A percentile compares a stretch with the other conserved stretches of the same genome.
Evolutionary conservation across 1,140 invertebrate species (phyloP).

Genomic region (Magallana angulata): DNA sequence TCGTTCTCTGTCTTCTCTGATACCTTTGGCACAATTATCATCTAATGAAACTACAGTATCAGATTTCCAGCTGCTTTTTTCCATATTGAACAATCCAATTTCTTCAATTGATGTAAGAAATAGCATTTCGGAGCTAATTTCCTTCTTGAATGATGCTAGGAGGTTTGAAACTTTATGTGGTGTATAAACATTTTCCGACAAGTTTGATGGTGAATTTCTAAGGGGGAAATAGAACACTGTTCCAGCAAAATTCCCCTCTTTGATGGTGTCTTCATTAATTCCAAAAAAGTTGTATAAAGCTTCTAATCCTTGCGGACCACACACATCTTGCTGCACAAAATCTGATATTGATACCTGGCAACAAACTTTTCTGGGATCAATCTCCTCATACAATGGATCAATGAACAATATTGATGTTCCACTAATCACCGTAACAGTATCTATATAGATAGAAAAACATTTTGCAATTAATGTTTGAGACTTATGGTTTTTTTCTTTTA

Average conservation of each 20-base stretch:
- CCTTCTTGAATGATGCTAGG: slow-evolving; percentile 59
- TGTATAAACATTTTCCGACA: slow-evolving; percentile 58
- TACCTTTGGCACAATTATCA: not conserved
- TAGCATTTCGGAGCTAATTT: slow-evolving; percentile 57
- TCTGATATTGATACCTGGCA: not conserved
- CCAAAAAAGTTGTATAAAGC: slow-evolving; percentile 54
- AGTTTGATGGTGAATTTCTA: slow-evolving; percentile 43
- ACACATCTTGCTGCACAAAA: not conserved
- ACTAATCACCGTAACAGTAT: slow-evolving; percentile 70
- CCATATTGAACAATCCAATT: slow-evolving; percentile 27
- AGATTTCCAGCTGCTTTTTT: not conserved
- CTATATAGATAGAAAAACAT: slow-evolving; percentile 53
- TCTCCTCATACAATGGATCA: slow-evolving; percentile 63
- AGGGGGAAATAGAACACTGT: slow-evolving; percentile 72
- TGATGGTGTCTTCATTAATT: slow-evolving; percentile 43
- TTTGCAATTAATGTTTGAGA: too few relatives aligned
- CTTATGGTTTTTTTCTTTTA: too few relatives aligned
- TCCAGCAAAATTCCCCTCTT: slow-evolving; percentile 57
- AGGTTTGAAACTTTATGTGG: slow-evolving; percentile 59
- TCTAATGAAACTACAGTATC: slow-evolving; percentile 3
- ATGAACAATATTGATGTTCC: slow-evolving; percentile 68
- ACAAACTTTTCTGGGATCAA: slow-evolving; percentile 42
- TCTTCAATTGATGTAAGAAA: slow-evolving; percentile 61
- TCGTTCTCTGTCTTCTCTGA: slow-evolving; percentile 5
- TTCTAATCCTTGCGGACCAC: not conserved